These are phyloP conservation scores for Lochmaea capreae DNA, from an alignment of 2,888 invertebrate species.

Conservation along the genomic window DNA sequence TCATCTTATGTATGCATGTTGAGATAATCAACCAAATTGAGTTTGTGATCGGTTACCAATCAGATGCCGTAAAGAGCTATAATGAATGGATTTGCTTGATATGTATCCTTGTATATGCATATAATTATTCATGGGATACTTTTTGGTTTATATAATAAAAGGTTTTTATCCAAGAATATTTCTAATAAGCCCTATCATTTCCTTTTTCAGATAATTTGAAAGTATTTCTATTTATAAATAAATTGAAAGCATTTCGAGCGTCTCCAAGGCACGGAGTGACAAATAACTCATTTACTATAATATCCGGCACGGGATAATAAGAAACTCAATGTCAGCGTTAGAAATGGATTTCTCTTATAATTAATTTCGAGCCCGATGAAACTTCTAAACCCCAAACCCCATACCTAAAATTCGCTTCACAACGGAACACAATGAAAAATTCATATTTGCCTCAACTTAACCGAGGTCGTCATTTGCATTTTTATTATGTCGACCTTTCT, in stretches of 20 bases:
- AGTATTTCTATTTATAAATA: neutral
- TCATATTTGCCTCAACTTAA: slow-evolving; percentile 55
- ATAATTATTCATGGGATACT: too few species aligned
- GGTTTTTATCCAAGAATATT: neutral
- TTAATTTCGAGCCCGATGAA: slow-evolving; percentile 38
- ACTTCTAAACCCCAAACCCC: slow-evolving; percentile 37
- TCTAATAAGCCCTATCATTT: neutral
- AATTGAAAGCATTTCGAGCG: slow-evolving; percentile 7
- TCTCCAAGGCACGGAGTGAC: slow-evolving; percentile 2
- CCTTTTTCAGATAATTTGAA: neutral
- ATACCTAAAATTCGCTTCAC: slow-evolving; percentile 37
- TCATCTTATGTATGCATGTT: too few species aligned
- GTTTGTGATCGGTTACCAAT: too few species aligned
- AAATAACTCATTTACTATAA: slow-evolving; percentile 17
- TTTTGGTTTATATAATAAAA: neutral
- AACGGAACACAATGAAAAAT: slow-evolving; percentile 52
- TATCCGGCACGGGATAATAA: slow-evolving; percentile 27
- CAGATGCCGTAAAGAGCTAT: too few species aligned
- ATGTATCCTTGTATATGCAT: too few species aligned
- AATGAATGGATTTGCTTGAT: too few species aligned
- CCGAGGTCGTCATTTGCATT: slow-evolving; percentile 56
- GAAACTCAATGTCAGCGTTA: slow-evolving; percentile 29
- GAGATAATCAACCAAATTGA: too few species aligned
- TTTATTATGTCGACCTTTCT: slow-evolving; percentile 53
- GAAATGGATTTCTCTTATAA: slow-evolving; percentile 34